A percentile compares a stretch with the other conserved stretches of the same genome.
Conservation (phyloP, 2,888 invertebrate species). For the Netelia inedita region DNA sequence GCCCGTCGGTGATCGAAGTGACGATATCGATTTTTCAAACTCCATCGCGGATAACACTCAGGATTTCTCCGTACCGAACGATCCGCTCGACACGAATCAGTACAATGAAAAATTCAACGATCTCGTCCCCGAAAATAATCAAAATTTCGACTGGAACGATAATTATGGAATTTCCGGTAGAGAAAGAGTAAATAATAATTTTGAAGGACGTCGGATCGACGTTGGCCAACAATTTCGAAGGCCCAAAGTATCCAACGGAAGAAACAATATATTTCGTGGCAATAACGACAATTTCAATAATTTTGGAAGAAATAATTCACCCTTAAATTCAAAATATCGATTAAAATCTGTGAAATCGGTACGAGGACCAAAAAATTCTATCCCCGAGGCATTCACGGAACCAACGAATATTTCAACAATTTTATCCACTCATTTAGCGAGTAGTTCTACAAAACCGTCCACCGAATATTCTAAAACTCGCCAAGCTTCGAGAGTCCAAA, state of each 20-base stretch:
- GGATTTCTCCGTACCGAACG: constrained; percentile 10
- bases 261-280: constrained; percentile 5
- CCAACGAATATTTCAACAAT: constrained; percentile 17
- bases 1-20: constrained; percentile 10
- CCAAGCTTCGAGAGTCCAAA: constrained; percentile 21
- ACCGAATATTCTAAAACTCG: neutral
- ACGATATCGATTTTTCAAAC: constrained; percentile 13
- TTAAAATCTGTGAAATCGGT: neutral
- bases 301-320: neutral
- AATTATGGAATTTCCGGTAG: neutral
- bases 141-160: neutral
- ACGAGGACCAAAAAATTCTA: neutral
- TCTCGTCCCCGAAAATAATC: neutral
- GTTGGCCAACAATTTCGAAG: constrained; percentile 7
- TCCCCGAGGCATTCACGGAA: neutral
- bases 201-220: neutral
- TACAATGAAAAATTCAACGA: constrained; percentile 11
- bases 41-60: neutral
- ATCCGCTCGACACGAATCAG: neutral
- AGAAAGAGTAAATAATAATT: neutral
- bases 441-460: neutral
- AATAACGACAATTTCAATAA: constrained; percentile 1
- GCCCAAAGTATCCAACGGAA: neutral
- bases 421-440: neutral
- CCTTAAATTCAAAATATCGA: constrained; percentile 29